Base-by-base conservation (phyloP, 2,113 vertebrate species). In the Pica pica region DNA sequence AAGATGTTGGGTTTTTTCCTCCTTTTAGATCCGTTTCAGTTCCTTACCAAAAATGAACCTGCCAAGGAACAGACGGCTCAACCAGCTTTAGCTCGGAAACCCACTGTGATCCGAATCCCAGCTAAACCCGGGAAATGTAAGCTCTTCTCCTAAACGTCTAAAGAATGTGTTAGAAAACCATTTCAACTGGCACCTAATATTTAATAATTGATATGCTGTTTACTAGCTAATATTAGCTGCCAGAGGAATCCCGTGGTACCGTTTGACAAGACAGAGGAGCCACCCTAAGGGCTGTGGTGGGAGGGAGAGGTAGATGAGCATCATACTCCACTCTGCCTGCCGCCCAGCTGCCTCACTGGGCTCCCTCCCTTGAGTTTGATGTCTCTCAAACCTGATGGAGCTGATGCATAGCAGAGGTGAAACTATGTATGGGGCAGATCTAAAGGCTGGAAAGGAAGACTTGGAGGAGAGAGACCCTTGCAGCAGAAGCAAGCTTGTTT, bases 91-190 rank as follows among this genome's bases (percentile, higher is more conserved):
- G 91, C 96, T 41, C 98, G 98, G 80, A 99, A 99, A 94, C 99
- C 99, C 57, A 99, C 99, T 76, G 99, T 99, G 92, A 99, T 99
- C 95, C 98, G 98, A 93, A 99, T 99, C 55, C 98, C 99, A 94
- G 98, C 98, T 95, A 98, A 98, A 97, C 90, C 97, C 1, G 97
- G 76, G 70, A 98, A 98, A 97, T 18, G 98, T 98, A 95, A 98
- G 97, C 91, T 85, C 41, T 89, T 86, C 35, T 93, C 26, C 52
- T 27, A 70, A 3, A 64, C 30, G 50, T 75, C 52, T 67, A 65
- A 94, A 30, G 85, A 90, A 63, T 89, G 20, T 55, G 26, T n/a
- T 68, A 64, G 69, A 59, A 84, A 92, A 74, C 47, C 2, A 16
- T 89, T 92, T 91, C 94, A 78, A 14, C 16, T 69, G 9, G 39